Base-by-base conservation (phyloP, 2,888 invertebrate genomes). In the Platycheirus albimanus region DNA sequence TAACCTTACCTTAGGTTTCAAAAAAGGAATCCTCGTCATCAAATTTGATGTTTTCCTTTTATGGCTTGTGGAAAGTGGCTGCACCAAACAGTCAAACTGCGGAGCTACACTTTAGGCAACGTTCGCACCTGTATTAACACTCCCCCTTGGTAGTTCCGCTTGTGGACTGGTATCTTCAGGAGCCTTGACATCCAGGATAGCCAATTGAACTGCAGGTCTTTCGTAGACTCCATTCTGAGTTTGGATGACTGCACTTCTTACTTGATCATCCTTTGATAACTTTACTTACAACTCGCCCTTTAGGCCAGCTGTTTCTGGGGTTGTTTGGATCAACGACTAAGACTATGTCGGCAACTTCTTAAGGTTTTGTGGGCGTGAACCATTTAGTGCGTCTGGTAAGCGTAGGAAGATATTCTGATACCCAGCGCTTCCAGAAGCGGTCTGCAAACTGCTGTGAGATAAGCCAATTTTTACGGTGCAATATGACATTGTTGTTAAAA, bases 401-500 rank as follows among this genome's bases (percentile, higher is more conserved):
- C 0, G 51, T 51, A 1, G 52, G 52, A 8, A 52, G 10, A 33
- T 52, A 52, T 52, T 52, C 52, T 19, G 52, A 11, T 33, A 52
- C 33, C 33, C 52, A 52, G 52, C 52, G 52, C 52, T 52, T 52
- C 51, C 30, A 51, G 51, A 30, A 51, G 30, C 51, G 30, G 51
- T 51, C 51, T 17, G 51, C 51, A 30, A 52, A 52, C 52, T 52
- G 52, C 15, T 52, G 33, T 19, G 52, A 52, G 17, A 7, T 33
- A 1, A 33, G 52, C 52, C 52, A 52, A 52, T 52, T 52, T 19
- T 52, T 52, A 11, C 52, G 52, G 6, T 24, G 52, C 17, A 33
- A 5, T 49, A 6, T 24, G 1, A 49, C 47, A 17, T 49, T 24
- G 7, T 24, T 24, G 24, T 49, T n/a, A 7, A 49, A 13, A 11